Base-by-base conservation (phyloP, 2,113 vertebrate genomes). In the Illadopsis cleaveri region DNA sequence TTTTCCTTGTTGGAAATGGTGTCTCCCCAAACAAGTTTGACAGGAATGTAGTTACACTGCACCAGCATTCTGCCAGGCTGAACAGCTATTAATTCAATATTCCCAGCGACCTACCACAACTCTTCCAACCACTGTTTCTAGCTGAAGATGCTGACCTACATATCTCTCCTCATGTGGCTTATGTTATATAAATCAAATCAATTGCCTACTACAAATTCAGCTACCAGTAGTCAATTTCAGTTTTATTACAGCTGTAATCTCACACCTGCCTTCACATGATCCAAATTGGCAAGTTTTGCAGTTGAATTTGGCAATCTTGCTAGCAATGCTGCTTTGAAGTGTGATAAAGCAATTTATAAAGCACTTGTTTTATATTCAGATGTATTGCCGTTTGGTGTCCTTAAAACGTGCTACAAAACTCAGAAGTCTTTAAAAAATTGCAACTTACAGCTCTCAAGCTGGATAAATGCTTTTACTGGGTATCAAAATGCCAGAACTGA, bases 191-290 rank as follows among this genome's bases (percentile, higher is more conserved):
- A 97, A 97, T 97, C 95, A 97, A 96, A 95, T 66, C 89, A 94
- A 95, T 38, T 90, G 82, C 92, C 79, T 95, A 68, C 84, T 92
- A 89, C 89, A 97, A 94, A 96, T 96, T 96, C 96, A 96, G 78
- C 73, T 81, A 84, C 79, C 62, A 82, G 90, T 81, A 91, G 94
- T 95, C 97, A 89, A 61, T 95, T 97, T 96, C 94, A 86, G 79
- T 92, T 97, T 97, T 96, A 97, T 93, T 97, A 95, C 91, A 86
- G 48, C 57, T 96, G 82, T 86, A 96, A 96, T 96, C 93, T 95
- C 71, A 96, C 87, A 97, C 85, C 88, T 69, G 24, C 92, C 95
- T 96, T 96, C 80, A 90, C 71, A 96, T 83, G 87, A 89, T 97
- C 93, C 86, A 95, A 97, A 95, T 12, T 96, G 94, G 86, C 89